These are phyloP conservation scores for Cephus cinctus DNA, from an alignment of 1,140 invertebrate genomes.

Conservation along the genomic window DNA sequence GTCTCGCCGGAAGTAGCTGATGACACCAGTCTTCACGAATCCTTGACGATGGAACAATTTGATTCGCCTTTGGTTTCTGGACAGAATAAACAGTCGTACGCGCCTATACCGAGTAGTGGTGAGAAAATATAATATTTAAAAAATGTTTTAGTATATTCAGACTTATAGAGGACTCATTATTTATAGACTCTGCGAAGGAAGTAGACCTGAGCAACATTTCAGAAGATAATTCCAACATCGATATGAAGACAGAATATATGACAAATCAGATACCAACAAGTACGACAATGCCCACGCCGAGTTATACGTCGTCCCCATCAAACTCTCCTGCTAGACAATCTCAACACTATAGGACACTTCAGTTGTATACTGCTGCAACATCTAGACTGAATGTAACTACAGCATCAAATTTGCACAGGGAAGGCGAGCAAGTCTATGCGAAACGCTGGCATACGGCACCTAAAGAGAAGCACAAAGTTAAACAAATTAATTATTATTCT, in stretches of 20 bases:
- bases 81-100: conserved; percentile 52
- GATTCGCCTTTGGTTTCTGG: conserved; percentile 56
- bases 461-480: conserved; percentile 62
- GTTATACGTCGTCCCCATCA: conserved; percentile 41
- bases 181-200: conserved; percentile 30
- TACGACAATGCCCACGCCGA: too few species aligned
- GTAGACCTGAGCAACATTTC: conserved; percentile 5
- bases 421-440: conserved; percentile 37
- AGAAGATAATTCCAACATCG: conserved; percentile 17
- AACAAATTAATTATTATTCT: neutral
- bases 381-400: conserved; percentile 39
- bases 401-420: conserved; percentile 32
- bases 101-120: conserved; percentile 47
- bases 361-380: conserved; percentile 40
- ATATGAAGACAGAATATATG: too few species aligned
- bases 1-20: conserved; percentile 50
- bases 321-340: conserved; percentile 42
- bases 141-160: too few species aligned
- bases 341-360: conserved; percentile 48
- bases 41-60: conserved; percentile 58
- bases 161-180: too few species aligned
- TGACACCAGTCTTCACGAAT: conserved; percentile 47
- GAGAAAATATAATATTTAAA: conserved; percentile 25
- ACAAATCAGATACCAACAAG: too few species aligned
- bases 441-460: conserved; percentile 64